Percentiles rank a stretch among this genome's conserved stretches.
Evolutionary conservation across 2,888 invertebrate genomes (phyloP).

Genomic region (Falcaria lacertinaria): DNA sequence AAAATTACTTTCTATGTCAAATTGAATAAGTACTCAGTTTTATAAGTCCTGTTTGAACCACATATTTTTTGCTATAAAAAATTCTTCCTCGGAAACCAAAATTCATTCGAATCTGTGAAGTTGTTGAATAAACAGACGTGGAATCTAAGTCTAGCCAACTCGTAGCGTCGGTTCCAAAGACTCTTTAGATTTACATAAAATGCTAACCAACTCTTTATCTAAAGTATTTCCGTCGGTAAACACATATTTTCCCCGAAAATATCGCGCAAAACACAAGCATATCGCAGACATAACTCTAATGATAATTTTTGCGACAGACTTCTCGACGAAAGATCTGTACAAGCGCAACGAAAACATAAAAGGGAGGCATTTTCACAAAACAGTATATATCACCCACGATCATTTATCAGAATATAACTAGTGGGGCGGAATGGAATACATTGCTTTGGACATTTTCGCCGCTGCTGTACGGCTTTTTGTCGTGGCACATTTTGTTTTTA

Average conservation of each 20-base stretch:
- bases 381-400: slow-evolving; percentile 51
- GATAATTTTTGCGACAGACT: slow-evolving; percentile 11
- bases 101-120: too few species aligned
- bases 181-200: neutral
- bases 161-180: too few species aligned
- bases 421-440: slow-evolving; percentile 64
- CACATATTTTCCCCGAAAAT: neutral
- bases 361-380: slow-evolving; percentile 34
- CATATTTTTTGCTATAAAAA: too few species aligned
- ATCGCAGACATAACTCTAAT: neutral
- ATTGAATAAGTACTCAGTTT: too few species aligned
- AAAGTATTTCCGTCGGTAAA: neutral
- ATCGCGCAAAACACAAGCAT: neutral
- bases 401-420: slow-evolving; percentile 75
- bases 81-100: too few species aligned
- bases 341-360: slow-evolving; percentile 36
- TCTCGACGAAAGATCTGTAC: slow-evolving; percentile 23
- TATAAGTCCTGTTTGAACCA: too few species aligned
- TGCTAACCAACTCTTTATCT: neutral
- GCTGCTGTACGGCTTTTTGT: slow-evolving; percentile 32
- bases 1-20: too few species aligned
- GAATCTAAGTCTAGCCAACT: too few species aligned
- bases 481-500: slow-evolving; percentile 23
- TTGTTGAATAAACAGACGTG: too few species aligned
- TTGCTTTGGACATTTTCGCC: slow-evolving; percentile 57